Percentiles rank a stretch among this genome's conserved stretches.
Conservation (phyloP, 1,140 invertebrate genomes). For the Odontomachus brunneus region DNA sequence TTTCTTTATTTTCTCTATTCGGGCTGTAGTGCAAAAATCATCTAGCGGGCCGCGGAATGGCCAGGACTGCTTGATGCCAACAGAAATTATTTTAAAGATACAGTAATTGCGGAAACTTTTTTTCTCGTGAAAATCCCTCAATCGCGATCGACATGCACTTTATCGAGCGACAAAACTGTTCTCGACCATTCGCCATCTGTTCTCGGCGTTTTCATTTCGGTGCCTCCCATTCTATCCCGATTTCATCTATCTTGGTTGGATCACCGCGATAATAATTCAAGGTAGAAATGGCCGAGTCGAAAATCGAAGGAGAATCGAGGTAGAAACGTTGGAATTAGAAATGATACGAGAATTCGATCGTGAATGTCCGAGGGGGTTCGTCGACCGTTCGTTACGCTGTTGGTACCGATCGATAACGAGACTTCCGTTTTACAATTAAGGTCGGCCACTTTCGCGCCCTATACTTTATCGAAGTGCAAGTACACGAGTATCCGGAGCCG, state of each 20-base stretch:
- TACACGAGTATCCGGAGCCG: slow-evolving; percentile 59
- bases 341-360: slow-evolving; percentile 40
- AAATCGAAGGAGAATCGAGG: slow-evolving; percentile 16
- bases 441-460: slow-evolving; percentile 75
- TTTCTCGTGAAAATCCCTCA: background rate
- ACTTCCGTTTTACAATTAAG: slow-evolving; percentile 83
- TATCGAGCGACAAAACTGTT: background rate
- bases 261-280: slow-evolving; percentile 17
- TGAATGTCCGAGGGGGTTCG: slow-evolving; percentile 19
- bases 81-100: too few species aligned
- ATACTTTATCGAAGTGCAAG: slow-evolving; percentile 72
- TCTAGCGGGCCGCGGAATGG: too few species aligned
- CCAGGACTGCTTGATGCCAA: too few species aligned
- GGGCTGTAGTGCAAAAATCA: too few species aligned
- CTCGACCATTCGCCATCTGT: background rate
- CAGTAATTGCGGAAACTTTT: background rate
- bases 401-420: slow-evolving; percentile 75
- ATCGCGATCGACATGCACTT: background rate
- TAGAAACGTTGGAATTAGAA: slow-evolving; percentile 31
- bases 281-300: slow-evolving; percentile 1
- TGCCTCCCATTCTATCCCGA: background rate
- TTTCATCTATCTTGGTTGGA: background rate
- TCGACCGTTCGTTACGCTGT: slow-evolving; percentile 65
- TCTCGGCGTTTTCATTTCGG: background rate
- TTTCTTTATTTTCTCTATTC: too few species aligned